Base-by-base conservation (phyloP, 2,113 vertebrate species). In the Cottus gobio region DNA sequence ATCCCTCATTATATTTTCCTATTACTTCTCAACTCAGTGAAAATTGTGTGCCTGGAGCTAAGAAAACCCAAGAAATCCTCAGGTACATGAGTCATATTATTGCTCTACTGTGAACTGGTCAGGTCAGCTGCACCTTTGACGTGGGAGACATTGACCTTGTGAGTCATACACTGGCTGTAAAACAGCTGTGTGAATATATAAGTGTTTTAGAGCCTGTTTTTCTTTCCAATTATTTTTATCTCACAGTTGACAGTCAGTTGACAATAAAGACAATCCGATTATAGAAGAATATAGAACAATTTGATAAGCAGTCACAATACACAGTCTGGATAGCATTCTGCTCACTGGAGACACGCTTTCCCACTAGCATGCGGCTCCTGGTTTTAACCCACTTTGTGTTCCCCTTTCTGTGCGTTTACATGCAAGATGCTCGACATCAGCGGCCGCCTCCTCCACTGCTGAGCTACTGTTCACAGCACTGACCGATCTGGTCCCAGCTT, bases 111-210 rank as follows among this genome's bases (percentile, higher is more conserved):
- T 58, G 48, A 28, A 12, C 34, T 48, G n/a, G 13, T 79, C 26
- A 82, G 67, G 67, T 83, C 84, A 69, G 54, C 46, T 66, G 65
- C 37, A 3, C 15, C 24, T 36, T 26, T 63, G 65, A 7, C 37
- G 22, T 48, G 42, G 67, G 57, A 28, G 73, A 63, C 79, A 61
- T 62, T 84, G 77, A 84, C 71, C 71, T 65, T 42, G 42, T 71
- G 56, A 80, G 54, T 85, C 75, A 58, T 1, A 37, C 50, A 0
- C 30, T 57, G 39, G 57, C 16, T 24, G 58, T 12, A 60, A 78
- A 73, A 75, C 48, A 79, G 63, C 75, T 84, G 80, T 58, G 62
- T 77, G 79, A 58, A 58, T 28, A 56, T 10, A 57, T 15, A 15
- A 26, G 20, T 26, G 34, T 60, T 72, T 22, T 63, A 54, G n/a